These are phyloP conservation scores for Chaetorhynchus papuensis DNA, from an alignment of 2,113 vertebrate genomes.

Conservation along the genomic window DNA sequence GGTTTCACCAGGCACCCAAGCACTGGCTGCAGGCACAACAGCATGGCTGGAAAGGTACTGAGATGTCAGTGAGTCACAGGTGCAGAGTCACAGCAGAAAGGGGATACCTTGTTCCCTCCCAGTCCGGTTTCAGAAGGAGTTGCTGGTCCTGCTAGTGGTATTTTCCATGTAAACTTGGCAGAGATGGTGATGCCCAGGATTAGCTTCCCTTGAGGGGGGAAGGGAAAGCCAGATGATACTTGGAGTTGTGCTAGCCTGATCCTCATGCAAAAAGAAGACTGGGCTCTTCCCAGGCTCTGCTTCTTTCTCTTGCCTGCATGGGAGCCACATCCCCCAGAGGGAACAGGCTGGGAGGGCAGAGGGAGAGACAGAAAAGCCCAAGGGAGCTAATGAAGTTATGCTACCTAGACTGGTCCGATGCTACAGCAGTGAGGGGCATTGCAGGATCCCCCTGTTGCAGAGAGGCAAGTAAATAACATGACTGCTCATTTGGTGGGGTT, in stretches of 20 bases:
- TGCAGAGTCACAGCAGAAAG: conserved; percentile 9
- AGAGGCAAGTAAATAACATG: neutral
- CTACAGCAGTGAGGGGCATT: neutral
- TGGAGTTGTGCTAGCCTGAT: neutral
- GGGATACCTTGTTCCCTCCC: conserved; percentile 32
- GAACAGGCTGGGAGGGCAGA: neutral
- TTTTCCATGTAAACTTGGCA: conserved; percentile 43
- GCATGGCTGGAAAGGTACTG: conserved; percentile 11
- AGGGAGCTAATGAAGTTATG: neutral
- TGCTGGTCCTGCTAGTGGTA: conserved; percentile 10
- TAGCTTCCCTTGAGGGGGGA: neutral
- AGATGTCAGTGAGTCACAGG: conserved; percentile 35
- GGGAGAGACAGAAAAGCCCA: neutral
- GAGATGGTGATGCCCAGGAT: neutral
- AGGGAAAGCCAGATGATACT: neutral
- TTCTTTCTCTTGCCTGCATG: neutral
- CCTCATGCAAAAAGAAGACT: neutral
- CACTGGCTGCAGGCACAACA: neutral
- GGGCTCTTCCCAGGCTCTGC: neutral
- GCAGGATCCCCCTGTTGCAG: neutral
- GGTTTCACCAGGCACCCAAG: neutral
- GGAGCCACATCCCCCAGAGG: neutral
- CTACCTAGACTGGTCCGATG: neutral
- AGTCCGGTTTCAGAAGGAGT: neutral
- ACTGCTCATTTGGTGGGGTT: neutral